phyloP scores from a whole-genome alignment of 2,888 invertebrate genomes.

The Oasisia sp. region DNA sequence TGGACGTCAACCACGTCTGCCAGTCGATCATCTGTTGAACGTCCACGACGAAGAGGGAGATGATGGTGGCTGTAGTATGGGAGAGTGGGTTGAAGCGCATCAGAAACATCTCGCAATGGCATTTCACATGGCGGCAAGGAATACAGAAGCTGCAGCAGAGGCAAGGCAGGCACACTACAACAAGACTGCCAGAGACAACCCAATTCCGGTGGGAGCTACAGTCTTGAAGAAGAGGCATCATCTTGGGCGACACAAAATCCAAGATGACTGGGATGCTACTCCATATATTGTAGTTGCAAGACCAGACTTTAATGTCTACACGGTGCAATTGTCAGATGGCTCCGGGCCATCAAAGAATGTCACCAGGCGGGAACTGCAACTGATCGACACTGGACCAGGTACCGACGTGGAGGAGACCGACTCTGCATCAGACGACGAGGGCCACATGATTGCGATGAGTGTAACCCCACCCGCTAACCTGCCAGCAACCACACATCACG shows the following conservation, averaged over 20 bases:
- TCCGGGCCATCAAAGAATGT: background rate
- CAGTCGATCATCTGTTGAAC: conserved; percentile 6
- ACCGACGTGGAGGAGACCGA: background rate
- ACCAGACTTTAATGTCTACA: conserved; percentile 18
- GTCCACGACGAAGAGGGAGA: background rate
- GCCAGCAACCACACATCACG: background rate
- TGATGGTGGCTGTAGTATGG: background rate
- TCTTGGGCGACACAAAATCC: conserved; percentile 14
- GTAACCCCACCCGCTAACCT: background rate
- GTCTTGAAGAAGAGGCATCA: background rate
- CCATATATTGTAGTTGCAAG: background rate
- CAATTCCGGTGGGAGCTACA: background rate
- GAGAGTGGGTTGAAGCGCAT: background rate
- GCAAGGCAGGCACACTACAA: background rate
- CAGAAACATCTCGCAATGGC: background rate
- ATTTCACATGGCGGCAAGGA: background rate
- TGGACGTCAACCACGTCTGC: conserved; percentile 22
- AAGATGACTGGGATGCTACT: background rate
- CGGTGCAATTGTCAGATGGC: background rate
- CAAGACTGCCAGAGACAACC: background rate
- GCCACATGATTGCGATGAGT: background rate
- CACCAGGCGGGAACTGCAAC: background rate
- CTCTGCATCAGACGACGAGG: background rate
- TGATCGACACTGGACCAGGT: background rate
- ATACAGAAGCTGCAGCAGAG: background rate